Conservation (phyloP, 2,888 invertebrate genomes). For the Macrophya alboannulata region DNA sequence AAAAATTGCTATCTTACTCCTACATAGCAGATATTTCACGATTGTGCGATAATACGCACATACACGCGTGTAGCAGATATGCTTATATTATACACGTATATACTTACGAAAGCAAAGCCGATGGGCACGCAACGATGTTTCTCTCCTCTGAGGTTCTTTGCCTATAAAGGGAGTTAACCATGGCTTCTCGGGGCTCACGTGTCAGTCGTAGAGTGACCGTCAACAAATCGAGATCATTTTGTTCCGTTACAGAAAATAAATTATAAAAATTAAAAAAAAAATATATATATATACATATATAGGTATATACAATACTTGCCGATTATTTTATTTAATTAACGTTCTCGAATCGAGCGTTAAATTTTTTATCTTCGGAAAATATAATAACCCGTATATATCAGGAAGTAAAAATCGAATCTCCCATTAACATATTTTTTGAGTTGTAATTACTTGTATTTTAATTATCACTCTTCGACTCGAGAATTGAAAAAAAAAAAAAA, state of each 20-base stretch:
- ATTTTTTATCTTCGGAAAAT: not conserved
- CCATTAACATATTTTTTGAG: not conserved
- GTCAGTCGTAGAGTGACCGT: slow-evolving; percentile 55
- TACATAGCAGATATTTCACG: not conserved
- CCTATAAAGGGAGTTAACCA: slow-evolving; percentile 47
- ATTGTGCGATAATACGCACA: not conserved
- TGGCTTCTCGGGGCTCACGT: slow-evolving; percentile 52
- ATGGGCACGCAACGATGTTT: slow-evolving; percentile 12
- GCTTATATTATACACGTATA: not conserved
- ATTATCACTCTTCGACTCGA: not conserved
- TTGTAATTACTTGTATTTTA: not conserved
- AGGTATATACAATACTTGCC: too few species aligned
- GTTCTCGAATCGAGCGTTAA: not conserved
- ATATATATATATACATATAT: too few species aligned
- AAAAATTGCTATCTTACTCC: not conserved
- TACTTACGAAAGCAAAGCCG: slow-evolving; percentile 38
- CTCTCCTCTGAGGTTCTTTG: slow-evolving; percentile 28
- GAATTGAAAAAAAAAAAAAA: not conserved
- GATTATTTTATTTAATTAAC: not conserved
- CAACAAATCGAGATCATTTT: slow-evolving; percentile 49
- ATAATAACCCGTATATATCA: not conserved
- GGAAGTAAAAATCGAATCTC: not conserved
- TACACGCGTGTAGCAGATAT: not conserved
- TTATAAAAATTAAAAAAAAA: not conserved
- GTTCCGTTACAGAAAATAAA: not conserved